Percentiles rank a stretch among this genome's conserved stretches.
These are phyloP conservation scores for Coleophora flavipennella DNA, from an alignment of 2,888 invertebrate genomes.

Conservation along the genomic window DNA sequence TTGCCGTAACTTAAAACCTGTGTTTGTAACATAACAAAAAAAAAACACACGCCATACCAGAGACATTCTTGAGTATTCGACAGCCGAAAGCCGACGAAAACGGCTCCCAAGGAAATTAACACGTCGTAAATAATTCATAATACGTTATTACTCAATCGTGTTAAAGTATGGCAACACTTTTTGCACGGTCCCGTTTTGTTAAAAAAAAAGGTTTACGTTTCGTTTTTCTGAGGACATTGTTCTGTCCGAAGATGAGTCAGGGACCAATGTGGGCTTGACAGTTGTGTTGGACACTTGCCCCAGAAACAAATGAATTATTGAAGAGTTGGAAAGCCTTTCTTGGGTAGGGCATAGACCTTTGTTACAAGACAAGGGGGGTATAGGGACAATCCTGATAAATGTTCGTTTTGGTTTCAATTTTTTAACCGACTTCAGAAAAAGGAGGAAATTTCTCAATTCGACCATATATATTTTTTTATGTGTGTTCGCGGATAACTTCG, in stretches of 20 bases:
- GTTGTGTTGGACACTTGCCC: not conserved
- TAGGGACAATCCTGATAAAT: too few relatives aligned
- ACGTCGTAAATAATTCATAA: slow-evolving; percentile 67
- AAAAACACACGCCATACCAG: too few relatives aligned
- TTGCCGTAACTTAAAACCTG: too few relatives aligned
- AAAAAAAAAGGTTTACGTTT: not conserved
- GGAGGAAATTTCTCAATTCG: too few relatives aligned
- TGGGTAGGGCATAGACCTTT: slow-evolving; percentile 1
- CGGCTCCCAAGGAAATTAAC: slow-evolving; percentile 49
- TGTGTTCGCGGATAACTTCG: too few relatives aligned
- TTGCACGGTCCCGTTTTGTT: slow-evolving; percentile 27
- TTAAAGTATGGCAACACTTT: slow-evolving; percentile 48
- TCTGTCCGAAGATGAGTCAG: slow-evolving; percentile 27
- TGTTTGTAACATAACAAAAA: too few relatives aligned
- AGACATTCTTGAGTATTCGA: too few relatives aligned
- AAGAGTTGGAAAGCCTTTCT: slow-evolving; percentile 10
- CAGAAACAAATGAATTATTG: slow-evolving; percentile 15
- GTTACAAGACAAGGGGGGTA: not conserved
- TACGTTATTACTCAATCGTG: slow-evolving; percentile 66
- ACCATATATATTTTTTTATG: too few relatives aligned
- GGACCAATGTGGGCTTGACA: slow-evolving; percentile 11
- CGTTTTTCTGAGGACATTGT: slow-evolving; percentile 50
- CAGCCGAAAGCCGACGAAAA: slow-evolving; percentile 35
- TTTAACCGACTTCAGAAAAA: too few relatives aligned
- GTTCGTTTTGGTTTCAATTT: too few relatives aligned